These are phyloP conservation scores for Lapara coniferarum DNA, from an alignment of 2,888 invertebrate genomes.

Conservation along the genomic window DNA sequence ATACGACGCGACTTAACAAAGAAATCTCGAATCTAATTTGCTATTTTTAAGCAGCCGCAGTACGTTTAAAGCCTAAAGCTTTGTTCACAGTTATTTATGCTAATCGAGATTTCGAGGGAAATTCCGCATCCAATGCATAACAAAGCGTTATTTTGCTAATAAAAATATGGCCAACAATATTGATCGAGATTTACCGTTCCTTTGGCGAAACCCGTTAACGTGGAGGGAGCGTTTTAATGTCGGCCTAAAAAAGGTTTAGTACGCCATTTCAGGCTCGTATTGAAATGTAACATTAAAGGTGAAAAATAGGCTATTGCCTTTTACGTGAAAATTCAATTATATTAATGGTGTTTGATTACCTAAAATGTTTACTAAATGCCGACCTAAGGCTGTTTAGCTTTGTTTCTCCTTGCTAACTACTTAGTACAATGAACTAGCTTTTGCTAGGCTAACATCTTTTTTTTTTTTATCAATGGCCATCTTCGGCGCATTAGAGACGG, in stretches of 20 bases:
- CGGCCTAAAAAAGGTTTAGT: slow-evolving; percentile 23
- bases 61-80: slow-evolving; percentile 24
- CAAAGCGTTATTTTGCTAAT: slow-evolving; percentile 28
- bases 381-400: neutral
- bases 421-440: too few relatives aligned
- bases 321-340: slow-evolving; percentile 8
- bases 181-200: slow-evolving; percentile 25
- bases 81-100: slow-evolving; percentile 31
- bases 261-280: slow-evolving; percentile 10
- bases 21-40: slow-evolving; percentile 29
- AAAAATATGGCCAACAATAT: slow-evolving; percentile 27
- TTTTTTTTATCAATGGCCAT: too few relatives aligned
- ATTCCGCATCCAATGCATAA: slow-evolving; percentile 28
- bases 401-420: too few relatives aligned
- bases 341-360: slow-evolving; percentile 7
- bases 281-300: slow-evolving; percentile 21
- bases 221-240: slow-evolving; percentile 13
- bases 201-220: slow-evolving; percentile 4
- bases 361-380: neutral
- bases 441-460: too few relatives aligned
- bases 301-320: slow-evolving; percentile 18
- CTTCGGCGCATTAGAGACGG: too few relatives aligned
- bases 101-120: slow-evolving; percentile 30
- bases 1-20: slow-evolving; percentile 26
- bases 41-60: slow-evolving; percentile 29